Evolutionary conservation across 2,888 invertebrate genomes (phyloP), one percentile per base, ranked within the genome.

Genomic region (Eupithecia centaureata): DNA sequence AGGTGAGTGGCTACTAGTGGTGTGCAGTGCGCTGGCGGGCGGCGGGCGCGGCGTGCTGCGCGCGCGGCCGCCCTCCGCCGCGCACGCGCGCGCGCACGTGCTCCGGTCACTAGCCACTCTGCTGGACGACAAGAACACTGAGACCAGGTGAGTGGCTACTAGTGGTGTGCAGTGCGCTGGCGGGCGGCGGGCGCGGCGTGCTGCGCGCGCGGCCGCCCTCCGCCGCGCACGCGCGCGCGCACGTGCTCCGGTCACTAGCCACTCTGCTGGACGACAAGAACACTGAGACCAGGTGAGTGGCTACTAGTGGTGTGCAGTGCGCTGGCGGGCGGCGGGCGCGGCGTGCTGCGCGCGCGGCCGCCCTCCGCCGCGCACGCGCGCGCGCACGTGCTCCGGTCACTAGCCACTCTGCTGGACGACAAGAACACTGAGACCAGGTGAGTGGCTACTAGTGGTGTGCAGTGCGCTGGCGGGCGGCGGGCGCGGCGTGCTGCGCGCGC

Each of bases 241-340:
- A 91, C 71, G 88, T 94, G 5, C 86, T 95, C 30, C 78, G 88
- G 0, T 84, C 94, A 4, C 86, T 95, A 75, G 87, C 93, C 0
- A 81, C 83, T n/a, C 87, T 95, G 73, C 82, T 95, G 0, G 90
- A 93, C 15, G 95, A 95, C 75, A 94, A 93, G 80, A 89, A 86
- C 76, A 82, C 86, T 0, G 94, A 95, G 27, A 90, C 94, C n/a
- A 94, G 92, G 92, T 91, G 54, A 67, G 25, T 51, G 95, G 18
- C 92, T 96, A 73, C 83, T 96, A 71, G 94, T 95, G 58, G 94
- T 94, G 70, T 89, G 95, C 67, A 94, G 95, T 67, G 95, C 96
- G 67, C 92, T 95, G 77, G 93, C 95, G 15, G 67, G 72, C 70
- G 95, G 95, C 32, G 94, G 95, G 0, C 94, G 94, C 25, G 87